Evolutionary conservation across 1,140 invertebrate genomes (phyloP), one percentile per base, ranked within the genome.

Genomic region (Theocolax elegans): DNA sequence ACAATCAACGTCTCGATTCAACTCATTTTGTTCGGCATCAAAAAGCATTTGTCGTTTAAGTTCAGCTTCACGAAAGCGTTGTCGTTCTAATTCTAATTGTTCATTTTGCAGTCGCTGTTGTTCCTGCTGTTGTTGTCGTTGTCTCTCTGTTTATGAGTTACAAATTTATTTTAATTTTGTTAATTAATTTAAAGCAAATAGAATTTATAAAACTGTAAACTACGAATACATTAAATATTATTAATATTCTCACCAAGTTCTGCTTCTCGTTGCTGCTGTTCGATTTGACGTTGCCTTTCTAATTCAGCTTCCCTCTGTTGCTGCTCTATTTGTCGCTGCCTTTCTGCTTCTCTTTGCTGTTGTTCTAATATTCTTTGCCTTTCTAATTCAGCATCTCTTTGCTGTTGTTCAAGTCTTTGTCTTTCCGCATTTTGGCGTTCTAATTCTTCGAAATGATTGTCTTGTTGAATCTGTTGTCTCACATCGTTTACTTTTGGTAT

Each of bases 291-390:
- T 54, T 81, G 77, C 49, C 80, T 78, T 27, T 77, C 77, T 3
- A 80, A 46, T 49, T 82, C 80, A 1, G 74, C 74, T 62, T 80
- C 79, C 31, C 74, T 72, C 29, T 77, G 75, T 42, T 76, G 78
- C 7, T 76, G 63, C 25, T 79, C 79, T 4, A 77, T 67, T 69
- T 78, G 74, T 21, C 67, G 44, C 21, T 75, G 75, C 29, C 71
- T 72, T 29, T 77, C 79, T 2, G 40, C 73, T 13, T 74, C 74
- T 49, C 77, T 76, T 71, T 76, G 74, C 56, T 81, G 75, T 9
- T 74, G 72, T 29, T 81, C 76, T 0, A 80, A 17, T 23, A 78
- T 42, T 40, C 69, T 74, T 48, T 79, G 80, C 42, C 76, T 73
- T 48, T 79, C 76, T 9, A 78, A 40, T 13, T 81, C 75, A 17